A percentile compares a stretch with the other conserved stretches of the same genome.
These are phyloP conservation scores for Sphecodes monilicornis DNA, from an alignment of 2,888 invertebrate genomes.

Conservation along the genomic window DNA sequence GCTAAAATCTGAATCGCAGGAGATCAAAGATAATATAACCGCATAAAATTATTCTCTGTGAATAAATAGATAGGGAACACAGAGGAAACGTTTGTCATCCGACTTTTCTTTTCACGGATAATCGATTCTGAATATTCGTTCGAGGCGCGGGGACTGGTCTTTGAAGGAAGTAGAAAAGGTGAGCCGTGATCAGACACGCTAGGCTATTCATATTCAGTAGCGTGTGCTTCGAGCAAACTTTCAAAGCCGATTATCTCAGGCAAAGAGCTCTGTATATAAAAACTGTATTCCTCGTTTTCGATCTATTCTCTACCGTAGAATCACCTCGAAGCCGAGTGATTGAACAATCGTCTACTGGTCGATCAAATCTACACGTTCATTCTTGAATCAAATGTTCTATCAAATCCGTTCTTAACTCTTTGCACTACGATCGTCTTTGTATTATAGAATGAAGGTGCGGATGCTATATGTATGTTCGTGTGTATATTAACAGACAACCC, in stretches of 20 bases:
- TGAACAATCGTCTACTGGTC: not conserved
- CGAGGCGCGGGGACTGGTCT: not conserved
- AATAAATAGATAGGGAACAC: not conserved
- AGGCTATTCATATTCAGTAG: not conserved
- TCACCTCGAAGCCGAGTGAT: not conserved
- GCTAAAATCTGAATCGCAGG: not conserved
- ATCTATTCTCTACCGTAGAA: not conserved
- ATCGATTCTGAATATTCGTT: slow-evolving; percentile 2
- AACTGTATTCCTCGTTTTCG: not conserved
- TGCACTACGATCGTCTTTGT: no score
- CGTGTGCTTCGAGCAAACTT: not conserved
- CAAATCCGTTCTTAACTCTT: not conserved
- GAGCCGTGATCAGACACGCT: not conserved
- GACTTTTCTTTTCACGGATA: not conserved
- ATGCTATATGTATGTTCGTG: no score
- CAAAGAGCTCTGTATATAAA: not conserved
- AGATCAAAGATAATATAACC: not conserved
- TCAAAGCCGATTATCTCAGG: not conserved
- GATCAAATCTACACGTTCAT: not conserved
- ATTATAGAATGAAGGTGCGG: no score
- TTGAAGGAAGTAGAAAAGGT: not conserved
- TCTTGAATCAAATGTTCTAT: not conserved
- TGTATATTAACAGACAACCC: no score
- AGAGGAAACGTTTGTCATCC: not conserved
- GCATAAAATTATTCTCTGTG: not conserved